Conservation (phyloP, 2,797 vertebrate species). For the Myoxocephalus aenaeus region DNA sequence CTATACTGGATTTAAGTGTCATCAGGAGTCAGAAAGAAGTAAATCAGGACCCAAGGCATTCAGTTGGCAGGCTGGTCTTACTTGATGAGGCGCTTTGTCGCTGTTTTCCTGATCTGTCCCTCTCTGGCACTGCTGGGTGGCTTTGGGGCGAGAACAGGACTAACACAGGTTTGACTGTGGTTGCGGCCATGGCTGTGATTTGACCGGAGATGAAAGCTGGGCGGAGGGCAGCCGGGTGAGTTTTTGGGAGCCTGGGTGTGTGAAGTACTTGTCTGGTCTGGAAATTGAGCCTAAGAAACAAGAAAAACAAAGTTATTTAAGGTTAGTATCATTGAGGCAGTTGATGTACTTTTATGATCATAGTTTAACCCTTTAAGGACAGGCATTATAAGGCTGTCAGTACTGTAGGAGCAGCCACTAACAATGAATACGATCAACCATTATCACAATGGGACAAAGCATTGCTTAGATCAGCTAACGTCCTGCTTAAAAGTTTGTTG, state of each 20-base stretch:
- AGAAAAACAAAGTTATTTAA: conserved; percentile 40
- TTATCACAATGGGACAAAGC: too few relatives aligned
- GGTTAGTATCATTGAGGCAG: neutral
- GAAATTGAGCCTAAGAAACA: conserved; percentile 82
- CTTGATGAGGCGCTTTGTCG: conserved; percentile 88
- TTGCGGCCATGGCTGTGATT: conserved; percentile 75
- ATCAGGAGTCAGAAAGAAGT: neutral
- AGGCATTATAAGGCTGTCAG: neutral
- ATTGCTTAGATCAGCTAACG: neutral
- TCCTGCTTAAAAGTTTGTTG: neutral
- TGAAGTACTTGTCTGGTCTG: conserved; percentile 75
- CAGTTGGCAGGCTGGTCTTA: conserved; percentile 79
- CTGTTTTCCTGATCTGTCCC: conserved; percentile 81
- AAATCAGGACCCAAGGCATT: conserved; percentile 16
- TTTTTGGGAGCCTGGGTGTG: conserved; percentile 63
- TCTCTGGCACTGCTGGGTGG: conserved; percentile 84
- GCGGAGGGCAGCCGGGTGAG: conserved; percentile 73
- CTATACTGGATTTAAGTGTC: conserved; percentile 3
- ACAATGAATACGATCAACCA: neutral
- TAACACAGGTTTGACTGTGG: conserved; percentile 77
- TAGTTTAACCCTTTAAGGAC: conserved; percentile 11
- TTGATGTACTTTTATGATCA: conserved; percentile 4
- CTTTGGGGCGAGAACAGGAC: conserved; percentile 75
- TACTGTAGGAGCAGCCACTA: conserved; percentile 5
- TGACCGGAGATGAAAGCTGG: conserved; percentile 73